Conservation (phyloP, 2,797 vertebrate genomes). For the Denticeps clupeoides region DNA sequence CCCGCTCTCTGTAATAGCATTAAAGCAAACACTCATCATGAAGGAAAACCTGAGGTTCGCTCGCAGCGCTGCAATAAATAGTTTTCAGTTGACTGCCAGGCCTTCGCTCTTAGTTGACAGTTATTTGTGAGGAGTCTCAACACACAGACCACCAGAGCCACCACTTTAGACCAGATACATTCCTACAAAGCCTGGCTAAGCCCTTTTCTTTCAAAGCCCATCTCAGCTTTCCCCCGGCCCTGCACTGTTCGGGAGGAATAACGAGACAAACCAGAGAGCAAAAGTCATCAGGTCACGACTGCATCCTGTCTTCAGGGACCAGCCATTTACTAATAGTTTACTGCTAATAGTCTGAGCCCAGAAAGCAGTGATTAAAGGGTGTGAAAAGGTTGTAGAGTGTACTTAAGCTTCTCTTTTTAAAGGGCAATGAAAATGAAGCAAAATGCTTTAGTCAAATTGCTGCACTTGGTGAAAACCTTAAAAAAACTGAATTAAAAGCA, state of each 20-base stretch:
- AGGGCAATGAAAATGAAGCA: too few relatives aligned
- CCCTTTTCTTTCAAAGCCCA: neutral
- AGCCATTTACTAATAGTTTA: neutral
- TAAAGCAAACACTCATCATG: neutral
- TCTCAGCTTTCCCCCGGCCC: neutral
- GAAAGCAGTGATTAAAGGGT: neutral
- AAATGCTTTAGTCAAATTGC: too few relatives aligned
- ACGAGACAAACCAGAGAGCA: constrained; percentile 1
- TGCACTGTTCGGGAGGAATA: neutral
- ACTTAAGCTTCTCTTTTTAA: too few relatives aligned
- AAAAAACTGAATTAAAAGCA: too few relatives aligned
- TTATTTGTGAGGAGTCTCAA: neutral
- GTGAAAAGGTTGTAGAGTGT: too few relatives aligned
- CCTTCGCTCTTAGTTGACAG: neutral
- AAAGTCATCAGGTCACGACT: constrained; percentile 18
- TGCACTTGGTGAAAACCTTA: too few relatives aligned
- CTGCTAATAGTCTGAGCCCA: neutral
- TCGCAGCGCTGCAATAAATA: neutral
- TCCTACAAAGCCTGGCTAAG: neutral
- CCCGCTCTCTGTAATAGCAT: neutral
- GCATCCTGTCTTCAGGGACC: neutral
- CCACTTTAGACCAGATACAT: neutral
- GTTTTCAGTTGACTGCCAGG: neutral
- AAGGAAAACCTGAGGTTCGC: neutral
- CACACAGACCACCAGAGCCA: neutral